Evolutionary conservation across 2,888 invertebrate genomes (phyloP), one percentile per base, ranked within the genome.

Genomic region (Amorpha juglandis): DNA sequence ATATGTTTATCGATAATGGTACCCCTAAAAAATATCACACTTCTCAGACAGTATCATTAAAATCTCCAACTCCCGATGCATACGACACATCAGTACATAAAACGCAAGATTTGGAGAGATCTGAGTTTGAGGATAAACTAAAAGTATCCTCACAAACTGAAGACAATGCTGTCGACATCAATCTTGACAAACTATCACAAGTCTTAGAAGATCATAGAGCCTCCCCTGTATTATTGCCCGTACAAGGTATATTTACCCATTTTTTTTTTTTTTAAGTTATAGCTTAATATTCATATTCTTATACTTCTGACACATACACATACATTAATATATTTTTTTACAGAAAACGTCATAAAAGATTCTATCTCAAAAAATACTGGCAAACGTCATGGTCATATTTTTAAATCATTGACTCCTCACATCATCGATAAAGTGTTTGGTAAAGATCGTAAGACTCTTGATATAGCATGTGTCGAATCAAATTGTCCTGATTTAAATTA

Each of bases 21-120:
- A 79, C 86, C 1, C 83, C 86, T 0, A 88, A 80, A 66, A 90
- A 89, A 66, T 89, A 76, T 67, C 88, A 89, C 52, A 83, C 86
- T 0, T 80, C 84, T 0, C 84, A 91, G 70, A 87, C 81, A 0
- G 82, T 90, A 0, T 72, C 83, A 6, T 71, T 90, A 4, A 90
- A 85, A 72, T 72, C 78, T n/a, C 75, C 77, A 4, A 65, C 67
- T 0, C 67, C 69, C 21, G 70, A 76, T 6, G 35, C 66, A 35
- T 8, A 63, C 45, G 35, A 33, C 9, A 63, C 7, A 4, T 42
- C 4, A n/a, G 27, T 8, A 21, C 27, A 19, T 14, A 47, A 33
- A 14, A 52, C 16, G 7, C 42, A 58, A 11, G 11, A 19, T 19
- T 19, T 42, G 1, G 58, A 63, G 8, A 19, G 42, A n/a, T 47